Conservation (phyloP, 2,113 vertebrate species). For the Lophura nycthemera region DNA sequence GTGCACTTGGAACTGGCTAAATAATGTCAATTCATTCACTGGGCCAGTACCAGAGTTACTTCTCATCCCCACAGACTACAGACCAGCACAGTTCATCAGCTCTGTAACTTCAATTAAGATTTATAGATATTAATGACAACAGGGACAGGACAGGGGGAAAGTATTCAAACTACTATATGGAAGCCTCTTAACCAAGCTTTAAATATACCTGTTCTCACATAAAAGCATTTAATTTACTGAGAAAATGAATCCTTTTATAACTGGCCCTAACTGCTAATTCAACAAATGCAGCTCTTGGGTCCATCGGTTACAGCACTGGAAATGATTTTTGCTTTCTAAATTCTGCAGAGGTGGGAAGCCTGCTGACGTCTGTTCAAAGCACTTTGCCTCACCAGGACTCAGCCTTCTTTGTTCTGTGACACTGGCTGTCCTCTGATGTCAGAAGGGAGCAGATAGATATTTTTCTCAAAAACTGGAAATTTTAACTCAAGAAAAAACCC, state of each 20-base stretch:
- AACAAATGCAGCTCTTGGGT: not conserved
- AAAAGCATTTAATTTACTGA: constrained; percentile 42
- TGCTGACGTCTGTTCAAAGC: not conserved
- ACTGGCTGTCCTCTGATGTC: not conserved
- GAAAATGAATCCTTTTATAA: not conserved
- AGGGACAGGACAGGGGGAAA: not conserved
- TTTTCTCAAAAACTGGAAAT: not conserved
- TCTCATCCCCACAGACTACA: not conserved
- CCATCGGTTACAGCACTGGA: not conserved
- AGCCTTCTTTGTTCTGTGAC: not conserved
- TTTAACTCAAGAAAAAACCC: not conserved
- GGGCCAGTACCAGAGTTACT: not conserved
- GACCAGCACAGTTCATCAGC: not conserved
- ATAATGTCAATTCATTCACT: not conserved
- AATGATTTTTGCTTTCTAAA: not conserved
- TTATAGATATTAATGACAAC: constrained; percentile 48
- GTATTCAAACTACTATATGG: not conserved
- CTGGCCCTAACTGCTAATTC: not conserved
- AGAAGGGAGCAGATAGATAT: not conserved
- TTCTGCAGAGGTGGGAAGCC: not conserved
- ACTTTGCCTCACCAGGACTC: not conserved
- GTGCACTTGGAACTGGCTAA: not conserved
- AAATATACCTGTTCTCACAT: constrained; percentile 11
- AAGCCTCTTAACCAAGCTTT: not conserved
- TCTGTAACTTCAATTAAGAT: constrained; percentile 65